Evolutionary conservation across 2,888 invertebrate genomes (phyloP), one percentile per base, ranked within the genome.

Genomic region (Penaeus monodon): DNA sequence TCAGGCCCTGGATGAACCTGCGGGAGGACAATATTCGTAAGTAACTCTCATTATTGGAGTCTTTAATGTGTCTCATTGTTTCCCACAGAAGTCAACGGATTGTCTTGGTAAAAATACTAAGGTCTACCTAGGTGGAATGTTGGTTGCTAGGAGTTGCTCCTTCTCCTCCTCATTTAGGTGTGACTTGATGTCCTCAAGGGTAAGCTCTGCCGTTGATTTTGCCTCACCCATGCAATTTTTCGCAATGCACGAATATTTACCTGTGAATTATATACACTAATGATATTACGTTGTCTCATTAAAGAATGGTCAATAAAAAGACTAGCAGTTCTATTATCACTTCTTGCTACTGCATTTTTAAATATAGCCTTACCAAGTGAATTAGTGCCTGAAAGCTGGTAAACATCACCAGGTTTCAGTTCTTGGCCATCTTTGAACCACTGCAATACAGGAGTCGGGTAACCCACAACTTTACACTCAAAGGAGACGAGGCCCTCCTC

Each of bases 361-460:
- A 20, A 12, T 8, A 65, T 20, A 12, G 6, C 83, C 86, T 91
- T 91, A 93, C 94, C 96, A 82, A 97, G 93, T 0, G 97, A 97
- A 92, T 97, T 97, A 3, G 96, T 96, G 22, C 97, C 97, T 0
- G 97, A 97, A 27, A 97, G 93, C 92, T 97, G 97, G 92, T 97
- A 97, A 12, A 97, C 97, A 92, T 97, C 97, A 17, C 97, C 97
- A 0, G 97, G 97, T 92, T 96, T 96, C 73, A 98, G 93, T 92
- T 97, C 97, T 92, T 97, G 96, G 0, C 97, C 97, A 92, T 98
- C 98, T 93, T 97, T 98, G 92, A 96, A 97, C 97, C 97, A 97
- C 91, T 96, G 95, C 0, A 97, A 93, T 81, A 95, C 93, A 0
- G 97, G 97, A 0, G 97, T 97, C 0, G 97, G 97, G 91, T 97